Conservation (phyloP, 2,797 vertebrate species). For the Hapalemur alaotrensis region DNA sequence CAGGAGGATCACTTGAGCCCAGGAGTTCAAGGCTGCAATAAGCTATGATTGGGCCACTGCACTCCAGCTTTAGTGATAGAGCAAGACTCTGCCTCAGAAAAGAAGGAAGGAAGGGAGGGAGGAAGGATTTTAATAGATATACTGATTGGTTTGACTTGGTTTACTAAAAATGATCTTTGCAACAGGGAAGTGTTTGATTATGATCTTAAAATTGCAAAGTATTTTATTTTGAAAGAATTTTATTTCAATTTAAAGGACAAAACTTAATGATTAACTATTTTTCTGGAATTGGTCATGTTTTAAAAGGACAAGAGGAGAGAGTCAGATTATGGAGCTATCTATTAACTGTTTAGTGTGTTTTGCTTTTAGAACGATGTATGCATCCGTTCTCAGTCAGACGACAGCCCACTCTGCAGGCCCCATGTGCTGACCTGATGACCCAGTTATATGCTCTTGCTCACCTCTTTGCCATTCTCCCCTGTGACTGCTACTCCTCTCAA, state of each 20-base stretch:
- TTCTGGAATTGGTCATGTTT: not conserved
- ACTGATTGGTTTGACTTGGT: not conserved
- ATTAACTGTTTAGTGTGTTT: not conserved
- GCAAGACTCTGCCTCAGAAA: too few relatives aligned
- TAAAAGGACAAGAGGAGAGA: not conserved
- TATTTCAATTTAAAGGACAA: conserved; percentile 12
- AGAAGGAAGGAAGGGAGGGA: fast-evolving
- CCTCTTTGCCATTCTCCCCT: not conserved
- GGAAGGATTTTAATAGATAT: not conserved
- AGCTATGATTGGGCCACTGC: too few relatives aligned
- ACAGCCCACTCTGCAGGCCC: not conserved
- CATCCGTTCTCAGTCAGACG: not conserved
- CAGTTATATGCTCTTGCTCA: not conserved
- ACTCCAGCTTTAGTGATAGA: too few relatives aligned
- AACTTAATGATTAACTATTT: not conserved
- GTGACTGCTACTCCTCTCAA: not conserved
- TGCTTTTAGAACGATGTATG: not conserved
- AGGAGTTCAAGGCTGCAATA: too few relatives aligned
- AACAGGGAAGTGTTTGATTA: conserved; percentile 8
- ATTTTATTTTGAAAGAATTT: not conserved
- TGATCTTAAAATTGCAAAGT: not conserved
- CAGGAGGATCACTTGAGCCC: too few relatives aligned
- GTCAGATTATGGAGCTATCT: not conserved
- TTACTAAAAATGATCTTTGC: conserved; percentile 36
- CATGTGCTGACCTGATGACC: not conserved